phyloP scores from a whole-genome alignment of 1,140 invertebrate genomes.

The Cherax quadricarinatus region DNA sequence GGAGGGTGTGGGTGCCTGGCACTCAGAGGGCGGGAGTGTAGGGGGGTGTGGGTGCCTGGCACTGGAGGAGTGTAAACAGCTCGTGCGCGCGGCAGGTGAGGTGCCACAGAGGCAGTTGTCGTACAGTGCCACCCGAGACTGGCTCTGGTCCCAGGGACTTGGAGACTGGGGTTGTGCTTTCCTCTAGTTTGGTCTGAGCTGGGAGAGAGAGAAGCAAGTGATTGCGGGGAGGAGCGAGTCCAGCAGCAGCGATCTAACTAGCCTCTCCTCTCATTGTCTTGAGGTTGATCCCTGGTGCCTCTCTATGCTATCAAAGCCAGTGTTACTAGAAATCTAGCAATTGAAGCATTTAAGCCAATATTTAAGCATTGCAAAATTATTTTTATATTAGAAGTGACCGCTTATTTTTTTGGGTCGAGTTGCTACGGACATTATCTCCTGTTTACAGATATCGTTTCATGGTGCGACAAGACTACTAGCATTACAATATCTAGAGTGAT shows the following conservation, averaged over 20 bases:
- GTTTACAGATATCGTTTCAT: background rate
- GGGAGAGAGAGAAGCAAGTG: background rate
- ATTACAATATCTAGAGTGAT: background rate
- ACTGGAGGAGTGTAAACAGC: background rate
- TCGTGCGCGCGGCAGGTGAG: conserved; percentile 16
- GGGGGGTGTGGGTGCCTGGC: background rate
- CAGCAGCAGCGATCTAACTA: background rate
- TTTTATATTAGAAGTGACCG: background rate
- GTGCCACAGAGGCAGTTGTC: conserved; percentile 3
- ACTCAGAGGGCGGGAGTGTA: background rate
- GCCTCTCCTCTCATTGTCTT: background rate
- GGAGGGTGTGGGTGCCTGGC: background rate
- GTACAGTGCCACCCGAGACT: background rate
- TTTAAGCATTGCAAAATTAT: background rate
- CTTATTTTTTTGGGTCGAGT: background rate
- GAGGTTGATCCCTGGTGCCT: background rate
- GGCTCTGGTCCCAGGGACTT: background rate
- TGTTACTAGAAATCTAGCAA: background rate
- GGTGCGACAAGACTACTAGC: background rate
- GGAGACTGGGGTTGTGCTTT: background rate
- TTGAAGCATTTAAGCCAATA: background rate
- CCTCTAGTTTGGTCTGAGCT: conserved; percentile 8
- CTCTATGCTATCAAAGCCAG: background rate
- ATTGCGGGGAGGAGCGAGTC: background rate
- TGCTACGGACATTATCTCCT: background rate